Evolutionary conservation across 2,113 vertebrate species (phyloP).

Genomic region (Leucoraja erinaceus): DNA sequence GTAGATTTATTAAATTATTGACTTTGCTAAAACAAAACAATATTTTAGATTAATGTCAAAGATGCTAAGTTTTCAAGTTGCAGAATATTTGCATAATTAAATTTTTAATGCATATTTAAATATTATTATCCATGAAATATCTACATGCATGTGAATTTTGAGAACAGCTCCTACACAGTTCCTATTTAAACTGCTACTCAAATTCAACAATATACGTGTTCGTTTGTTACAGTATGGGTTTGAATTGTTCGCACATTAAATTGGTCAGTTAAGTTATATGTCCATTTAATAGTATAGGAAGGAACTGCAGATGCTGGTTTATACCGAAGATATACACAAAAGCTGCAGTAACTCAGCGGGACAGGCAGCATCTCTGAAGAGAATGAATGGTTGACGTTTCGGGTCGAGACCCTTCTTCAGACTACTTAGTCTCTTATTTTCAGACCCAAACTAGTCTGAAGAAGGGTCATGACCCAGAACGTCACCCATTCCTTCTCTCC

Average conservation of each 20-base stretch:
- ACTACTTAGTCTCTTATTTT: too few relatives aligned
- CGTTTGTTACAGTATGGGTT: not conserved
- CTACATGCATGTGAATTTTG: not conserved
- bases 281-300: too few relatives aligned
- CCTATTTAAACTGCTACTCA: not conserved
- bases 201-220: not conserved
- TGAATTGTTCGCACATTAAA: not conserved
- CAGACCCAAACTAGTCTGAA: too few relatives aligned
- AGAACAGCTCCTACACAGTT: not conserved
- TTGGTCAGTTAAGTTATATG: too few relatives aligned
- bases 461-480: too few relatives aligned
- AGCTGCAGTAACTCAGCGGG: too few relatives aligned
- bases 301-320: too few relatives aligned
- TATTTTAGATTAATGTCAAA: not conserved
- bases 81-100: not conserved
- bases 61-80: not conserved
- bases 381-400: too few relatives aligned
- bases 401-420: too few relatives aligned
- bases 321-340: too few relatives aligned
- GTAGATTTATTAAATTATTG: not conserved
- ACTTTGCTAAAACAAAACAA: constrained; percentile 9
- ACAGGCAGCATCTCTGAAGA: too few relatives aligned
- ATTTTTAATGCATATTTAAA: constrained; percentile 20
- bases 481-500: too few relatives aligned
- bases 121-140: not conserved